A percentile compares a stretch with the other conserved stretches of the same genome.
Conservation (phyloP, 2,888 invertebrate species). For the Pterostichus niger region DNA sequence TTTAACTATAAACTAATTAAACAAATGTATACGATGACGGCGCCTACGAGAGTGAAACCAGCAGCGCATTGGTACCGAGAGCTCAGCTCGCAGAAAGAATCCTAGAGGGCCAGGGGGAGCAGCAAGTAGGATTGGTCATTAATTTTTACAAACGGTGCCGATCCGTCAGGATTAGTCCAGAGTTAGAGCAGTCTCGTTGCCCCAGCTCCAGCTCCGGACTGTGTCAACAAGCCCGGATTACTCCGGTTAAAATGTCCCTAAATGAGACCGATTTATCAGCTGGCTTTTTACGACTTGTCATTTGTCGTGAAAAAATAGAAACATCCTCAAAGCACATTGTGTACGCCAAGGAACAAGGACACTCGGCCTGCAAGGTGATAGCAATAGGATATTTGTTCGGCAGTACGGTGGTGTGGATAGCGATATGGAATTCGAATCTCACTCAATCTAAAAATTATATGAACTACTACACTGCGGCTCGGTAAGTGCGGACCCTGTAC, state of each 20-base stretch:
- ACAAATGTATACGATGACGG: too few species aligned
- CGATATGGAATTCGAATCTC: too few species aligned
- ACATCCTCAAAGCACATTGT: conserved; percentile 38
- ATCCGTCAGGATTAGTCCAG: conserved; percentile 64
- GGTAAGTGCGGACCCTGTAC: too few species aligned
- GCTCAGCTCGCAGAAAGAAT: too few species aligned
- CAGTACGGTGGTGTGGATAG: too few species aligned
- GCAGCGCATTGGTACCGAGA: background rate
- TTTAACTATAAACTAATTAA: too few species aligned
- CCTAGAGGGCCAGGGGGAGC: background rate
- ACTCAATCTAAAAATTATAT: too few species aligned
- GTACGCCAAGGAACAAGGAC: background rate
- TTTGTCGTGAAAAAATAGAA: conserved; percentile 54
- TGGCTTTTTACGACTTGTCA: conserved; percentile 51
- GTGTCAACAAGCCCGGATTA: conserved; percentile 66
- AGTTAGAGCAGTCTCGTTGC: background rate
- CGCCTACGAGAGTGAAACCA: too few species aligned
- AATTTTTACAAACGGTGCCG: conserved; percentile 66
- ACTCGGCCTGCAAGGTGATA: background rate
- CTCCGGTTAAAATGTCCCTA: conserved; percentile 66
- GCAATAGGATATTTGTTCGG: too few species aligned
- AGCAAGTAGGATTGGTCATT: conserved; percentile 64
- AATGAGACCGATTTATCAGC: conserved; percentile 65
- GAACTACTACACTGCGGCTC: too few species aligned
- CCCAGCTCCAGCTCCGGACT: conserved; percentile 53